Evolutionary conservation across 2,113 vertebrate species (phyloP).

Genomic region (Ivindomyrus marchei): DNA sequence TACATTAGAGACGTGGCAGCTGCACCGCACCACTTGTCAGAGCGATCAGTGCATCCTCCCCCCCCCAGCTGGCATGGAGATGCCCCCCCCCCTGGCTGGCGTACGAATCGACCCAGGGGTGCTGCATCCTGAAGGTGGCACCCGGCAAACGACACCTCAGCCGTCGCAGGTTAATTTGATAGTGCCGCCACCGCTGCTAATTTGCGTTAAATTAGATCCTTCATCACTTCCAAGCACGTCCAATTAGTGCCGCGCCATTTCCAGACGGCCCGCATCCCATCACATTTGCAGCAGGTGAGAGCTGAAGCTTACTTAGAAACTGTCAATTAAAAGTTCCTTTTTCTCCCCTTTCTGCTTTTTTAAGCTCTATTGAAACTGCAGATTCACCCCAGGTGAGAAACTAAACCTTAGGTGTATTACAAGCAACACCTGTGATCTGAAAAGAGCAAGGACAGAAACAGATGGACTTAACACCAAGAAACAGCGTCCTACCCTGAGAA

Average conservation of each 20-base stretch:
- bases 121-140: constrained; percentile 32
- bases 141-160: constrained; percentile 22
- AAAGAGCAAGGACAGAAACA: not conserved
- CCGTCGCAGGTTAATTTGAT: constrained; percentile 45
- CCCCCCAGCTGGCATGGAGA: no score
- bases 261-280: constrained; percentile 31
- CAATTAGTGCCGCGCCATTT: constrained; percentile 48
- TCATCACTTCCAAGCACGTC: constrained; percentile 34
- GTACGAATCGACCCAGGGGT: not conserved
- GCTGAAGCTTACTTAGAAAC: constrained; percentile 40
- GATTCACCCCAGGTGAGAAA: constrained; percentile 22
- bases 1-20: not conserved
- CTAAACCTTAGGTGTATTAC: not conserved
- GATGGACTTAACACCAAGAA: not conserved
- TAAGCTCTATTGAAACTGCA: not conserved
- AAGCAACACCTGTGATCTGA: not conserved
- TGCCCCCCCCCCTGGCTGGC: not conserved
- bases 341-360: not conserved
- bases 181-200: constrained; percentile 46
- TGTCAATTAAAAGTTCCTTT: constrained; percentile 39
- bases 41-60: not conserved
- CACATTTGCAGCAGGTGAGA: constrained; percentile 38
- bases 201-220: constrained; percentile 50
- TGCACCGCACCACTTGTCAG: not conserved
- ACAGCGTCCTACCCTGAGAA: not conserved